Conservation (phyloP, 1,140 invertebrate genomes). For the Bactericera cockerelli region DNA sequence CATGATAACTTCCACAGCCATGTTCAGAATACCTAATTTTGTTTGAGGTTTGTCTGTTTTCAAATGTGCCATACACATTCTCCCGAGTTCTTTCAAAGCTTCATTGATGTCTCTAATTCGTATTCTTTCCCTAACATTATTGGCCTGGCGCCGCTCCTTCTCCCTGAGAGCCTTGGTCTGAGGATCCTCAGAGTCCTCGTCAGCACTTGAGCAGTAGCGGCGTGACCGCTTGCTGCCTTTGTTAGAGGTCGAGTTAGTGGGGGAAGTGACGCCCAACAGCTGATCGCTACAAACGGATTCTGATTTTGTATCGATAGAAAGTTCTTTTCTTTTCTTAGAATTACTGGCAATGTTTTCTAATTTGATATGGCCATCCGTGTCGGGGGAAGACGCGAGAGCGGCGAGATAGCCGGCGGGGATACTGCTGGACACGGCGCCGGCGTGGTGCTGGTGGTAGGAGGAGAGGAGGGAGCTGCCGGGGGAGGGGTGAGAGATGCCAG, state of each 20-base stretch:
- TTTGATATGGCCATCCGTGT: constrained; percentile 38
- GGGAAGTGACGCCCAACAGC: constrained; percentile 29
- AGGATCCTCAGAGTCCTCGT: constrained; percentile 54
- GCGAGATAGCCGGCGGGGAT: constrained; percentile 30
- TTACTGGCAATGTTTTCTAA: constrained; percentile 37
- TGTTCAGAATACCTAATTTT: constrained; percentile 88
- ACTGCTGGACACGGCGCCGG: constrained; percentile 19
- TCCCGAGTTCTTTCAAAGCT: constrained; percentile 86
- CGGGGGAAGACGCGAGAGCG: constrained; percentile 33
- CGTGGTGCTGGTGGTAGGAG: constrained; percentile 12
- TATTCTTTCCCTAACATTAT: constrained; percentile 97
- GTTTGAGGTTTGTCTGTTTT: constrained; percentile 94
- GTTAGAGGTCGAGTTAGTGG: constrained; percentile 37
- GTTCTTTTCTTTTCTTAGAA: constrained; percentile 60
- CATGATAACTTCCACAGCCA: constrained; percentile 96
- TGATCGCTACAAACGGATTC: constrained; percentile 49
- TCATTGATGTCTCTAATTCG: constrained; percentile 95
- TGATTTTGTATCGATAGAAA: constrained; percentile 51
- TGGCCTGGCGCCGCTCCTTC: constrained; percentile 89
- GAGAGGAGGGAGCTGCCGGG: not conserved
- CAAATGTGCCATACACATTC: constrained; percentile 92
- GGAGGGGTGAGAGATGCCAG: not conserved
- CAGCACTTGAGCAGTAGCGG: constrained; percentile 60
- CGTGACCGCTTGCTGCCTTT: constrained; percentile 53
- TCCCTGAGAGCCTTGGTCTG: constrained; percentile 85